Percentiles rank a stretch among this genome's conserved stretches.
Conservation (phyloP, 2,888 invertebrate genomes). For the Thalpophila matura region DNA sequence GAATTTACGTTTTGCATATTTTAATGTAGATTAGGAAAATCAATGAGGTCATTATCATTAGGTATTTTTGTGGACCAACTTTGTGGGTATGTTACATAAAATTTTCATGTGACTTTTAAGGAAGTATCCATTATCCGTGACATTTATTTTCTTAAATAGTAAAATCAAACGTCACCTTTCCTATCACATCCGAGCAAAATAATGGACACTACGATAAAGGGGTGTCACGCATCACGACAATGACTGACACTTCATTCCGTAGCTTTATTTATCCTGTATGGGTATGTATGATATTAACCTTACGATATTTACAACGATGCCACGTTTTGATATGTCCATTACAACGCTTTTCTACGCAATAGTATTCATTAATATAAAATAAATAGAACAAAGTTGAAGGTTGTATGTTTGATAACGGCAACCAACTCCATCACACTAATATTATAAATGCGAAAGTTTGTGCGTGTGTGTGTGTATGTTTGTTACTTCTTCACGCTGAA, state of each 20-base stretch:
- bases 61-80: neutral
- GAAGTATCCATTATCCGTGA: too few species aligned
- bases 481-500: too few species aligned
- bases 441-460: too few species aligned
- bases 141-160: neutral
- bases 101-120: too few species aligned
- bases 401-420: too few species aligned
- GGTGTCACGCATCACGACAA: slow-evolving; percentile 12
- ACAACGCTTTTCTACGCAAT: neutral
- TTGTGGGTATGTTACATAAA: too few species aligned
- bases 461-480: too few species aligned
- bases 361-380: too few species aligned
- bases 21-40: slow-evolving; percentile 2
- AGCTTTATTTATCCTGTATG: slow-evolving; percentile 20
- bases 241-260: slow-evolving; percentile 16
- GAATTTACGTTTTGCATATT: slow-evolving; percentile 24
- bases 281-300: neutral
- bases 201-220: slow-evolving; percentile 6
- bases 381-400: too few species aligned
- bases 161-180: slow-evolving; percentile 1
- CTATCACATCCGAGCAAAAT: slow-evolving; percentile 16
- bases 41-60: neutral
- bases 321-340: neutral
- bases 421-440: too few species aligned
- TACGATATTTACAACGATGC: slow-evolving; percentile 3